phyloP scores from a whole-genome alignment of 2,797 vertebrate genomes.

The Enteromius radiatus region DNA sequence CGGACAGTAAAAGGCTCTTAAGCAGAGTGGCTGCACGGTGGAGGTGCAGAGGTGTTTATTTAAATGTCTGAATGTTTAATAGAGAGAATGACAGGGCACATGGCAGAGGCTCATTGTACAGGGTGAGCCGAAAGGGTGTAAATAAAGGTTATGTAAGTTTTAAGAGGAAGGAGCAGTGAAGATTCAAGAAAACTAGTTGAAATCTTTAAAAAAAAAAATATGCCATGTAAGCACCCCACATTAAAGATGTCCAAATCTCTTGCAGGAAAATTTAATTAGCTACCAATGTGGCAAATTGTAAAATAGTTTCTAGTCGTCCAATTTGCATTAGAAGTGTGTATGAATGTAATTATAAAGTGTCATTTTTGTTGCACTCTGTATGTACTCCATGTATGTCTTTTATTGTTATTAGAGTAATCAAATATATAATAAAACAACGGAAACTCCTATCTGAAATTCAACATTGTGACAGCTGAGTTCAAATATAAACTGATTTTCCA shows the following conservation, averaged over 20 bases:
- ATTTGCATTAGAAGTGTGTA: neutral
- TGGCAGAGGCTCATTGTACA: conserved; percentile 30
- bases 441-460: neutral
- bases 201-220: neutral
- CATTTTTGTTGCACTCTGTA: neutral
- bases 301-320: neutral
- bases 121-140: conserved; percentile 20
- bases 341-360: neutral
- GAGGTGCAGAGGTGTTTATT: conserved; percentile 53
- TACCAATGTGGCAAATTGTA: neutral
- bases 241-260: too few species aligned
- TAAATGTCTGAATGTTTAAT: conserved; percentile 53
- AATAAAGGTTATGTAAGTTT: conserved; percentile 56
- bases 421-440: neutral
- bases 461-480: neutral
- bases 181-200: neutral
- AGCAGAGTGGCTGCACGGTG: conserved; percentile 38
- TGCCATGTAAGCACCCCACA: neutral
- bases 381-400: neutral
- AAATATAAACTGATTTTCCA: conserved; percentile 19
- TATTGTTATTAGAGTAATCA: conserved; percentile 11
- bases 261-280: neutral
- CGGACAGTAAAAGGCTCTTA: conserved; percentile 51
- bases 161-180: neutral
- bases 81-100: conserved; percentile 36